Evolutionary conservation across 2,888 invertebrate genomes (phyloP).

Genomic region (Mythimna impura): DNA sequence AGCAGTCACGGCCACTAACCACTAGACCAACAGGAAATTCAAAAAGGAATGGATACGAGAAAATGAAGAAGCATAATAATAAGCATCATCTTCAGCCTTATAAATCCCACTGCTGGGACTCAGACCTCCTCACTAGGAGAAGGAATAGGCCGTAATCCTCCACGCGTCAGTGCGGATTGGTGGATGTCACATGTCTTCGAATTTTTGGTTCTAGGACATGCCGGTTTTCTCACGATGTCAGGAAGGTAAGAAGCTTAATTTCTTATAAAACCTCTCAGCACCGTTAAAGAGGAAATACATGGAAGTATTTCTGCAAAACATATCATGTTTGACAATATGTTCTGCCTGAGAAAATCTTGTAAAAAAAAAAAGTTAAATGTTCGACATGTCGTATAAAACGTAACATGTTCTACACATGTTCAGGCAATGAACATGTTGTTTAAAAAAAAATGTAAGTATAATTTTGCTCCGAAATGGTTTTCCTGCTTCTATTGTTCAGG

Average conservation of each 20-base stretch:
- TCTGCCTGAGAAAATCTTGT: neutral
- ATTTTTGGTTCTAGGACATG: too few relatives aligned
- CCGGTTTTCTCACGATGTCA: too few relatives aligned
- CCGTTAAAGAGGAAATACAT: neutral
- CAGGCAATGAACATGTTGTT: neutral
- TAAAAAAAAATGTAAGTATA: neutral
- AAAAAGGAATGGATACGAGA: neutral
- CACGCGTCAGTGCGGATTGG: too few relatives aligned
- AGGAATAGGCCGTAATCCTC: too few relatives aligned
- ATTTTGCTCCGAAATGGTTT: slow-evolving; percentile 1
- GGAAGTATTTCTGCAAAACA: neutral
- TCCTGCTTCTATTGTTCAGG: neutral
- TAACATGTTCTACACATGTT: neutral
- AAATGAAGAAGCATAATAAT: neutral
- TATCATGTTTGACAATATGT: neutral
- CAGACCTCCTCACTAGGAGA: too few relatives aligned
- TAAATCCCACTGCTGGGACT: too few relatives aligned
- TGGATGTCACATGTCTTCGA: too few relatives aligned
- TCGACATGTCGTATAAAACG: neutral
- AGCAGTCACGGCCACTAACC: too few relatives aligned
- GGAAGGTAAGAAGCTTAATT: neutral
- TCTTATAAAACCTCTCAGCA: slow-evolving; percentile 2
- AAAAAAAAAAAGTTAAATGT: neutral
- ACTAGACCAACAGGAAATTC: too few relatives aligned
- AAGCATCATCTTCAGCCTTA: too few relatives aligned